phyloP scores from a whole-genome alignment of 2,797 vertebrate genomes.

The Schizopygopsis pylzovi region DNA sequence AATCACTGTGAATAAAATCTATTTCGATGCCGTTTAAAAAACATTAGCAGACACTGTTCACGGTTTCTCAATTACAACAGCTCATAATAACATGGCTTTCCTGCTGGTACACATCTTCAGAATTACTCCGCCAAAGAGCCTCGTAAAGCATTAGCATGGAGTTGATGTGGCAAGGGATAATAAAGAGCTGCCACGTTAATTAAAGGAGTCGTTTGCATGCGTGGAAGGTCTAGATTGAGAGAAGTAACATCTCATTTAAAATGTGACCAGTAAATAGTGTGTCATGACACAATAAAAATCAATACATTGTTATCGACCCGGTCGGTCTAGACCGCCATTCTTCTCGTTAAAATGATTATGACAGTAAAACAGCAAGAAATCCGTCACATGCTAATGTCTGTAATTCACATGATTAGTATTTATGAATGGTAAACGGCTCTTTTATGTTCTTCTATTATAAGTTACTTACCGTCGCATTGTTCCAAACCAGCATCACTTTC shows the following conservation, averaged over 20 bases:
- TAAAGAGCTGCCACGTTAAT: constrained; percentile 64
- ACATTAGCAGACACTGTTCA: constrained; percentile 30
- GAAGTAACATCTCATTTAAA: constrained; percentile 67
- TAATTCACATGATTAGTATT: not conserved
- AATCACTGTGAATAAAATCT: constrained; percentile 11
- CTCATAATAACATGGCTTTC: constrained; percentile 11
- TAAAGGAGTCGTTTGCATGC: constrained; percentile 60
- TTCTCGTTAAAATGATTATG: not conserved
- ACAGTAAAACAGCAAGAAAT: not conserved
- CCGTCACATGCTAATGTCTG: not conserved
- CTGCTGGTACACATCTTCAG: constrained; percentile 21
- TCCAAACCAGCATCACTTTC: too few relatives aligned
- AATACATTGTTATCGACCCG: constrained; percentile 58
- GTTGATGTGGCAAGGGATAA: constrained; percentile 59
- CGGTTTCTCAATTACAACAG: constrained; percentile 17
- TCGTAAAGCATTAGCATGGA: constrained; percentile 62
- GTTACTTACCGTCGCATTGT: not conserved
- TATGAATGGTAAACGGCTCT: not conserved
- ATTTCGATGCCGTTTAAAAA: constrained; percentile 22
- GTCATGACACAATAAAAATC: constrained; percentile 64
- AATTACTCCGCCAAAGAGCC: constrained; percentile 59
- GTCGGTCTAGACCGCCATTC: not conserved
- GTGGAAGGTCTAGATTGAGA: constrained; percentile 50
- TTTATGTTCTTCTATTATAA: not conserved
- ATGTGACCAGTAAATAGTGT: constrained; percentile 41